Conservation (phyloP, 2,888 invertebrate genomes). For the Chymomyza fuscimana region DNA sequence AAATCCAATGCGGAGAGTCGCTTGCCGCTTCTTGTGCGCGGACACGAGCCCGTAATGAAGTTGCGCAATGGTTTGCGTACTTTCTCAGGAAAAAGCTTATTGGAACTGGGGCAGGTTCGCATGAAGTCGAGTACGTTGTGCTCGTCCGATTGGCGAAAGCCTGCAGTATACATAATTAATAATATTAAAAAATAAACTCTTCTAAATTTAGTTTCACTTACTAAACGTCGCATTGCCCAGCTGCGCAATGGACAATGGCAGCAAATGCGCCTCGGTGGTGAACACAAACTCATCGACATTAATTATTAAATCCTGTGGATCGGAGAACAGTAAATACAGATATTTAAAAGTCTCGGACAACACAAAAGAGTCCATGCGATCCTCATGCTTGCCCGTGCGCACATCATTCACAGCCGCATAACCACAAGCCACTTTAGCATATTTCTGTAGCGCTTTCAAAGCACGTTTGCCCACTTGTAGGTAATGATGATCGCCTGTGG, state of each 20-base stretch:
- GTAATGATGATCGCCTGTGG: conserved; percentile 97
- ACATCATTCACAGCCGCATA: conserved; percentile 99
- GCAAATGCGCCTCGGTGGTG: conserved; percentile 96
- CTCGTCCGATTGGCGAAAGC: conserved; percentile 81
- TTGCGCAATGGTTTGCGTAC: conserved; percentile 91
- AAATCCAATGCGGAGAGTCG: conserved; percentile 87
- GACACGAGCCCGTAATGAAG: conserved; percentile 90
- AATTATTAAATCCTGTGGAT: conserved; percentile 89
- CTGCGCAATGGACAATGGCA: conserved; percentile 91
- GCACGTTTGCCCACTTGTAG: conserved; percentile 93
- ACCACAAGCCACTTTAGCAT: conserved; percentile 96
- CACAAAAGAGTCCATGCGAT: conserved; percentile 99
- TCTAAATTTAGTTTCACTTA: conserved; percentile 43
- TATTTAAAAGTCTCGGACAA: conserved; percentile 99
- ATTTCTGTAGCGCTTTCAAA: conserved; percentile 91
- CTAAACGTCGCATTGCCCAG: conserved; percentile 82
- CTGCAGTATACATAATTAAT: conserved; percentile 60
- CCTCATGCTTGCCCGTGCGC: conserved; percentile 93
- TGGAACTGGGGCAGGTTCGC: conserved; percentile 91
- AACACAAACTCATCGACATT: conserved; percentile 93
- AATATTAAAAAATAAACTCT: background rate
- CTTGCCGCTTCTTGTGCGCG: conserved; percentile 82
- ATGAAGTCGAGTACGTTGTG: conserved; percentile 81
- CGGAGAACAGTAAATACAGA: conserved; percentile 94
- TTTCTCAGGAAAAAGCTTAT: conserved; percentile 90